Percentiles rank a stretch among this genome's conserved stretches.
phyloP scores from a whole-genome alignment of 2,797 vertebrate genomes.

The Anguilla marmorata region DNA sequence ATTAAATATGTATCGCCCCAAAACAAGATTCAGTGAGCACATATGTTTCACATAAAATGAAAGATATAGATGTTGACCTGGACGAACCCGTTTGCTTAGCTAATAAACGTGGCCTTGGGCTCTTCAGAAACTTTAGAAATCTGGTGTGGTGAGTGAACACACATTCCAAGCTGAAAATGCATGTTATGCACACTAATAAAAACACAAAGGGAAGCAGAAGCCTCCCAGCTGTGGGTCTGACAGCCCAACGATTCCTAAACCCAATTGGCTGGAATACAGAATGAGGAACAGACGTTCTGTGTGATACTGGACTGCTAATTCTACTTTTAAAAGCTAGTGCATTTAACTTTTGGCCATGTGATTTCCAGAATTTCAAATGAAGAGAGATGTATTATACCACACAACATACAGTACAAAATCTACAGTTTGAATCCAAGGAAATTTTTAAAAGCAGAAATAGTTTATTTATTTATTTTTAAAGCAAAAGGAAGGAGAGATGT shows the following conservation, averaged over 20 bases:
- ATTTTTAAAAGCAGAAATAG: conserved; percentile 42
- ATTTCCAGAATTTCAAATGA: neutral
- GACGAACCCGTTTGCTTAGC: neutral
- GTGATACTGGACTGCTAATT: neutral
- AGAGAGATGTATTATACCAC: neutral
- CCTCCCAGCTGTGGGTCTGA: neutral
- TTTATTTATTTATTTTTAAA: conserved; percentile 73
- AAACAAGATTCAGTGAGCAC: neutral
- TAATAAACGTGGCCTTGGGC: neutral
- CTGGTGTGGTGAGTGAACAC: neutral
- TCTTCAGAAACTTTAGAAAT: neutral
- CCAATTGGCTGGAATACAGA: neutral
- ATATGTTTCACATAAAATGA: neutral
- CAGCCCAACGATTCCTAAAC: neutral
- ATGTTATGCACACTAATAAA: neutral
- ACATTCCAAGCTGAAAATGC: neutral
- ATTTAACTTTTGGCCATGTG: neutral
- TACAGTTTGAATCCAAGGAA: conserved; percentile 16
- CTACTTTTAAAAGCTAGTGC: neutral
- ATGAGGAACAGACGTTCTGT: neutral
- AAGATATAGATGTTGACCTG: neutral
- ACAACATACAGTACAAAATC: neutral
- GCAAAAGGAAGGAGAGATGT: conserved; percentile 76
- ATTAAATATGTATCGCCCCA: no score
- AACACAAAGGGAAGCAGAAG: neutral